Conservation (phyloP, 2,888 invertebrate genomes). For the Abrostola tripartita region DNA sequence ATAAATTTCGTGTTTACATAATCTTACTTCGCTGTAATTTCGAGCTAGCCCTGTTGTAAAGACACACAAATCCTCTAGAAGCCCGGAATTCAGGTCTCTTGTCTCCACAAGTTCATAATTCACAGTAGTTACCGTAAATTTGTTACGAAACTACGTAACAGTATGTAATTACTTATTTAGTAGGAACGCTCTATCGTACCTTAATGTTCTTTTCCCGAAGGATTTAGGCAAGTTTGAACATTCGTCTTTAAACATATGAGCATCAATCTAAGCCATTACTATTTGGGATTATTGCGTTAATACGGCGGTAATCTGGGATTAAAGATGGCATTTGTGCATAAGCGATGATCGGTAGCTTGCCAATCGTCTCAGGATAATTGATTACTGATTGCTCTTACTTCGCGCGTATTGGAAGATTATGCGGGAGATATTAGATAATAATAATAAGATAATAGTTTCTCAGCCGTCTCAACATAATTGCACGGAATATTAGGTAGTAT, state of each 20-base stretch:
- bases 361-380: slow-evolving; percentile 29
- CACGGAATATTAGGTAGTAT: neutral
- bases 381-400: slow-evolving; percentile 29
- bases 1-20: slow-evolving; percentile 8
- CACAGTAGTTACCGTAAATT: slow-evolving; percentile 49
- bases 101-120: slow-evolving; percentile 40
- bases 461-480: neutral
- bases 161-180: slow-evolving; percentile 39
- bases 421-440: slow-evolving; percentile 4
- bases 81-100: slow-evolving; percentile 23
- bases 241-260: slow-evolving; percentile 29
- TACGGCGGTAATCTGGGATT: slow-evolving; percentile 32
- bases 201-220: slow-evolving; percentile 31
- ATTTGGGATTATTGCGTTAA: slow-evolving; percentile 33
- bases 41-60: slow-evolving; percentile 10
- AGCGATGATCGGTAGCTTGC: slow-evolving; percentile 25
- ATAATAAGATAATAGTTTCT: neutral
- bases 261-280: slow-evolving; percentile 37
- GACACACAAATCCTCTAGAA: slow-evolving; percentile 21
- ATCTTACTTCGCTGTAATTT: slow-evolving; percentile 16
- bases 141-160: slow-evolving; percentile 40
- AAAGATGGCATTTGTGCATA: slow-evolving; percentile 36
- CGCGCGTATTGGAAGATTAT: slow-evolving; percentile 4
- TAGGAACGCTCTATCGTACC: slow-evolving; percentile 22
- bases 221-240: slow-evolving; percentile 17